These are phyloP conservation scores for Rosalia funebris DNA, from an alignment of 2,888 invertebrate genomes.

Conservation along the genomic window DNA sequence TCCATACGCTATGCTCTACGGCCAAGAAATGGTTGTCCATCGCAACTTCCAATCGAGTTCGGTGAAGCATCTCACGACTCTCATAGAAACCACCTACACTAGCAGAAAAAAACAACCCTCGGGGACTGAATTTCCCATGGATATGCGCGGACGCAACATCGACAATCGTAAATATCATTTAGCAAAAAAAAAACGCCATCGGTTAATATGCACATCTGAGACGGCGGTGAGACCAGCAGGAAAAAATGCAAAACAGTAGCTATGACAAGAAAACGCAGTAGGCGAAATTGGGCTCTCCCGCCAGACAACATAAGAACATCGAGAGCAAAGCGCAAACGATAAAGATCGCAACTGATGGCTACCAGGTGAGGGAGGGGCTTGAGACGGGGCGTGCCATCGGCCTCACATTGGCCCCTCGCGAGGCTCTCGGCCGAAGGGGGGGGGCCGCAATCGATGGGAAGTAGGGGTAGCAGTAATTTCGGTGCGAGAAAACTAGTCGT, in stretches of 20 bases:
- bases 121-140: background rate
- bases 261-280: constrained; percentile 42
- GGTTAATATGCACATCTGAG: constrained; percentile 43
- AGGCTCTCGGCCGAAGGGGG: constrained; percentile 44
- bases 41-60: too few species aligned
- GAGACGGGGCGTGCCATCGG: constrained; percentile 50
- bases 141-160: background rate
- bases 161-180: constrained; percentile 11
- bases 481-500: constrained; percentile 52
- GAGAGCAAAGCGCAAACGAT: constrained; percentile 52
- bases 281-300: constrained; percentile 45
- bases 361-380: constrained; percentile 60
- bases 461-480: constrained; percentile 53
- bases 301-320: constrained; percentile 48
- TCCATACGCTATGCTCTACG: too few species aligned
- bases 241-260: constrained; percentile 51
- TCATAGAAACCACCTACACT: background rate
- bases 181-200: constrained; percentile 32
- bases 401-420: constrained; percentile 50
- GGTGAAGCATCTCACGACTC: background rate
- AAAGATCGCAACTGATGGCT: constrained; percentile 65
- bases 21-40: too few species aligned
- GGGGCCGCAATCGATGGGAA: constrained; percentile 59
- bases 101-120: background rate
- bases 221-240: constrained; percentile 46